phyloP scores from a whole-genome alignment of 2,113 vertebrate species.

The Brachypodius melanocephalos region DNA sequence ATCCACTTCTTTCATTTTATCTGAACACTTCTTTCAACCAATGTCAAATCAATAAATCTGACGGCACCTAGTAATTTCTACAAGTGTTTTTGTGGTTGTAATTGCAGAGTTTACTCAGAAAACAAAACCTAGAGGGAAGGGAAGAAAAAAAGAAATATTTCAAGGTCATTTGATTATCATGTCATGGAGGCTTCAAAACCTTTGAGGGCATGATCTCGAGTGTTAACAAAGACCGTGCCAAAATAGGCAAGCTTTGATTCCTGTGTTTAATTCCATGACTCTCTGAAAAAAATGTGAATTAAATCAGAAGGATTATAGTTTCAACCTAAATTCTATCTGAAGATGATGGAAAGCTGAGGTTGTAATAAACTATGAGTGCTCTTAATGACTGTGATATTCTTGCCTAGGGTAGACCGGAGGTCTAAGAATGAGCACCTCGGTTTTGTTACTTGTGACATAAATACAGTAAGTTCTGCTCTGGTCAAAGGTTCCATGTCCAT shows the following conservation, averaged over 20 bases:
- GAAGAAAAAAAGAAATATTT: neutral
- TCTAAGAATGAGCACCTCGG: neutral
- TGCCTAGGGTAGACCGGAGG: neutral
- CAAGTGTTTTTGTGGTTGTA: neutral
- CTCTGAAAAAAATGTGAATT: neutral
- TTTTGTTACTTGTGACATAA: conserved; percentile 1
- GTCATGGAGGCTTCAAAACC: neutral
- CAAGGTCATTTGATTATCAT: neutral
- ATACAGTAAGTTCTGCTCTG: neutral
- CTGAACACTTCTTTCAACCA: accelerated
- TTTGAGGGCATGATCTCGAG: neutral
- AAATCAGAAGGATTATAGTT: neutral
- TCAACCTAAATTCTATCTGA: neutral
- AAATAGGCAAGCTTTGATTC: neutral
- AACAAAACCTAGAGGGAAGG: neutral
- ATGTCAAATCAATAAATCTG: neutral
- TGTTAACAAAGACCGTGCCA: neutral
- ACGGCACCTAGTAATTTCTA: neutral
- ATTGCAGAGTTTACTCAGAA: neutral
- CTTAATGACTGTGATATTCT: neutral
- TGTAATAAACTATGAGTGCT: neutral
- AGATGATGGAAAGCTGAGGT: neutral
- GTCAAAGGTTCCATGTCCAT: neutral
- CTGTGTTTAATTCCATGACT: neutral
- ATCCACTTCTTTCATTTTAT: neutral